A percentile compares a stretch with the other conserved stretches of the same genome.
Evolutionary conservation across 1,140 invertebrate genomes (phyloP).

Genomic region (Trinorchestia longiramus): DNA sequence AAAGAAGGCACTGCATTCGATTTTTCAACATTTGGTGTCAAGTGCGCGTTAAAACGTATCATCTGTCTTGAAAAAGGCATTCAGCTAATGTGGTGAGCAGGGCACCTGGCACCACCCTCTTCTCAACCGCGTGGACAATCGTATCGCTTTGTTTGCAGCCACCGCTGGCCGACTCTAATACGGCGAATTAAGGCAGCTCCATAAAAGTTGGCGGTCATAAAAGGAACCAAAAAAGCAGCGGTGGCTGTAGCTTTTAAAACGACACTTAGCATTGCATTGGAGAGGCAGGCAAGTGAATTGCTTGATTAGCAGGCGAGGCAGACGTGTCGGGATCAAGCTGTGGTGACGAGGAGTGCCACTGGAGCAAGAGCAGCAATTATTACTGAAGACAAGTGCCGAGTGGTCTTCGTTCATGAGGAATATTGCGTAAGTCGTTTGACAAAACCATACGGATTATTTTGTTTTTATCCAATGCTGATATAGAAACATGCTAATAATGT

Average conservation of each 20-base stretch:
- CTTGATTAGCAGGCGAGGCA: background rate
- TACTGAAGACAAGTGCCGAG: background rate
- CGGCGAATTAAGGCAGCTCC: conserved; percentile 44
- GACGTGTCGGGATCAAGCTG: background rate
- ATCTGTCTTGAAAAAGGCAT: background rate
- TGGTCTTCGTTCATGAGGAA: background rate
- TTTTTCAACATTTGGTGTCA: background rate
- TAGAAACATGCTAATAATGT: background rate
- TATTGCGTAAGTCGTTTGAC: background rate
- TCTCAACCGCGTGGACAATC: background rate
- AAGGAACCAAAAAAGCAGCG: conserved; percentile 17
- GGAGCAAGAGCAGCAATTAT: background rate
- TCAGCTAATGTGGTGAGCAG: background rate
- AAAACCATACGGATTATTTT: background rate
- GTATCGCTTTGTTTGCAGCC: background rate
- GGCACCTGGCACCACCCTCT: background rate
- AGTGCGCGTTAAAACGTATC: background rate
- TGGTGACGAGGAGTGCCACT: background rate
- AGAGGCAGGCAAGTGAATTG: conserved; percentile 41
- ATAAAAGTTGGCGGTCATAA: conserved; percentile 48
- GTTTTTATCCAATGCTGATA: background rate
- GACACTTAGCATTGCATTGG: conserved; percentile 55
- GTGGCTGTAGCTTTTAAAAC: conserved; percentile 40
- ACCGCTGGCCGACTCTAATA: conserved; percentile 24
- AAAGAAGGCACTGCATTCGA: background rate